A percentile compares a stretch with the other conserved stretches of the same genome.
Conservation (phyloP, 2,888 invertebrate species). For the Perizoma flavofasciatum region DNA sequence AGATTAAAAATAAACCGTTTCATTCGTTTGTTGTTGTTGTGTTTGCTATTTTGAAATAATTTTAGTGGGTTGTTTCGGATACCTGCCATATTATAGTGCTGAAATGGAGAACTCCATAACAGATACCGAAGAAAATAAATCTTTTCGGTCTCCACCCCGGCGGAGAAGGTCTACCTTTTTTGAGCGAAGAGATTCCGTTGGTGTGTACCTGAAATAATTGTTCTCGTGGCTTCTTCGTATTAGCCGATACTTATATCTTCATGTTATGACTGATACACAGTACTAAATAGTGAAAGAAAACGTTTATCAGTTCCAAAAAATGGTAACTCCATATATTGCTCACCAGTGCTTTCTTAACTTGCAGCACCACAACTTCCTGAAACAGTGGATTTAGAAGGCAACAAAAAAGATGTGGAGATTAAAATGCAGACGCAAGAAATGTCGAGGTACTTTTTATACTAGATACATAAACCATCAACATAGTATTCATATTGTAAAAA, state of each 20-base stretch:
- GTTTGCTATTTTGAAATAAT: constrained; percentile 43
- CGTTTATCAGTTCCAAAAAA: neutral
- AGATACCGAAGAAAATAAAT: constrained; percentile 57
- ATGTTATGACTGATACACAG: too few species aligned
- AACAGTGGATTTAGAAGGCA: constrained; percentile 44
- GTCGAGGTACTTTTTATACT: constrained; percentile 45
- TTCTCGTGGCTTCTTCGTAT: constrained; percentile 3
- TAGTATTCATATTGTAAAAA: too few species aligned
- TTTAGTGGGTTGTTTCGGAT: constrained; percentile 18
- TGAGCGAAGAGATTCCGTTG: constrained; percentile 70
- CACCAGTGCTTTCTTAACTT: constrained; percentile 35
- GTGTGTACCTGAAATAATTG: constrained; percentile 42
- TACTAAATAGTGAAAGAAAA: too few species aligned
- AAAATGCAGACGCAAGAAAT: constrained; percentile 54
- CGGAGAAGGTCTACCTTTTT: constrained; percentile 76
- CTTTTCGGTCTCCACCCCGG: constrained; percentile 68
- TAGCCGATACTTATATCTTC: neutral
- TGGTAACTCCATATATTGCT: neutral
- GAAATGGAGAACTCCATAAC: constrained; percentile 64
- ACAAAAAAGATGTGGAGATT: constrained; percentile 43
- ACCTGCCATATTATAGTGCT: constrained; percentile 4
- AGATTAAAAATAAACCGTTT: too few species aligned
- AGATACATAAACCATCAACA: too few species aligned
- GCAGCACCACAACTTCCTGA: constrained; percentile 60
- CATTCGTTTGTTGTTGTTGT: neutral